These are phyloP conservation scores for Malthinus seriepunctatus DNA, from an alignment of 2,888 invertebrate species.

Conservation along the genomic window DNA sequence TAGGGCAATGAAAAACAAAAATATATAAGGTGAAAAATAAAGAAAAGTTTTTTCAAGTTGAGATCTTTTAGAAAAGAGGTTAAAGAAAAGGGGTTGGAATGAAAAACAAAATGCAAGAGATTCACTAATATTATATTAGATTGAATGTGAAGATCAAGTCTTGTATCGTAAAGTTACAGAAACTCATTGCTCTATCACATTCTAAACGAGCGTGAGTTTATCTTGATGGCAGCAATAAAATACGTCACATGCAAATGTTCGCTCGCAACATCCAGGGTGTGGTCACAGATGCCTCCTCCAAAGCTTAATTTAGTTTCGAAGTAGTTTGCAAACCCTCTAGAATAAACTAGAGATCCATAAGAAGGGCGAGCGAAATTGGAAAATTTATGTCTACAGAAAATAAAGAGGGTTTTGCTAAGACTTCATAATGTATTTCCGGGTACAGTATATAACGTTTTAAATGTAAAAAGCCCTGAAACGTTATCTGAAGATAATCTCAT, in stretches of 20 bases:
- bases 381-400: constrained; percentile 53
- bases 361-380: constrained; percentile 53
- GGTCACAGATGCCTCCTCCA: constrained; percentile 57
- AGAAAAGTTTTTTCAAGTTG: not conserved
- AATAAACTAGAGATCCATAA: constrained; percentile 48
- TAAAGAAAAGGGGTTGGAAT: not conserved
- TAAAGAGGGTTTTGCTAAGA: constrained; percentile 48
- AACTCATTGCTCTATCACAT: constrained; percentile 41
- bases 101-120: constrained; percentile 9
- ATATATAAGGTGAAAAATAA: not conserved
- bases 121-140: constrained; percentile 22
- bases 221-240: constrained; percentile 55
- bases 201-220: constrained; percentile 44
- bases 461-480: constrained; percentile 20
- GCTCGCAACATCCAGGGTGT: constrained; percentile 53
- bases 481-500: constrained; percentile 20
- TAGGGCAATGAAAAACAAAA: constrained; percentile 5
- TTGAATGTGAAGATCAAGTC: constrained; percentile 28
- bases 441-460: constrained; percentile 36
- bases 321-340: constrained; percentile 52
- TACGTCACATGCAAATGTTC: constrained; percentile 58
- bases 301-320: constrained; percentile 56
- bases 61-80: constrained; percentile 1
- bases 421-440: constrained; percentile 41
- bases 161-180: constrained; percentile 40